These are phyloP conservation scores for Amblyraja radiata DNA, from an alignment of 2,797 vertebrate species.

Conservation along the genomic window DNA sequence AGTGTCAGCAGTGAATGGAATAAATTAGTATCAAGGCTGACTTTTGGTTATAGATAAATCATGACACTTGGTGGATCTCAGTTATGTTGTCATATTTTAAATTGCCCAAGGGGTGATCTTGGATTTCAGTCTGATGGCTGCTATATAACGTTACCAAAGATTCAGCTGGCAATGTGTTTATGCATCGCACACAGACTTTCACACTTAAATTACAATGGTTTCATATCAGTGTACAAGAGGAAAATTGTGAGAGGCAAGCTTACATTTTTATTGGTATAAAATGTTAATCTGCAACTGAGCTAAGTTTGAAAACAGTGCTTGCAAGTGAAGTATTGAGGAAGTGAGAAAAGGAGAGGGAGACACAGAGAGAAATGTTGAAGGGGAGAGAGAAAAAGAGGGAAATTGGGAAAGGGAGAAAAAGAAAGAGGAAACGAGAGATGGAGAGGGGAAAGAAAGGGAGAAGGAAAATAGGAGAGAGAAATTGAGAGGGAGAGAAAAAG, in stretches of 20 bases:
- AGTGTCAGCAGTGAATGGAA: not conserved
- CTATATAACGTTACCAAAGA: not conserved
- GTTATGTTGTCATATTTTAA: not conserved
- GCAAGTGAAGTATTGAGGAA: not conserved
- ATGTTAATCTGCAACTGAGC: not conserved
- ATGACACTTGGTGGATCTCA: not conserved
- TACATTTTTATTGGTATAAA: not conserved
- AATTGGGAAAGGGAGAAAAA: not conserved
- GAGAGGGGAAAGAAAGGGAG: not conserved
- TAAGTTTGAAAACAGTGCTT: too few relatives aligned
- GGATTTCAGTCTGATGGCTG: not conserved
- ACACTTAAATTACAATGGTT: not conserved
- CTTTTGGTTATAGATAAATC: not conserved
- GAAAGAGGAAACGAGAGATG: not conserved
- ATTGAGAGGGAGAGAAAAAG: not conserved
- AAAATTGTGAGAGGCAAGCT: not conserved
- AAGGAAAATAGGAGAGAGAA: not conserved
- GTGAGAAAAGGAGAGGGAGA: not conserved
- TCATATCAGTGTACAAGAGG: not conserved
- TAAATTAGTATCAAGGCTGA: not conserved
- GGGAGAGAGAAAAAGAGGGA: not conserved
- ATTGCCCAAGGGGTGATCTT: not conserved
- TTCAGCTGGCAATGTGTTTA: not conserved
- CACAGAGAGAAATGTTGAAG: not conserved
- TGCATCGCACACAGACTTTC: not conserved